Conservation (phyloP, 2,888 invertebrate species). For the Poecilus cupreus region DNA sequence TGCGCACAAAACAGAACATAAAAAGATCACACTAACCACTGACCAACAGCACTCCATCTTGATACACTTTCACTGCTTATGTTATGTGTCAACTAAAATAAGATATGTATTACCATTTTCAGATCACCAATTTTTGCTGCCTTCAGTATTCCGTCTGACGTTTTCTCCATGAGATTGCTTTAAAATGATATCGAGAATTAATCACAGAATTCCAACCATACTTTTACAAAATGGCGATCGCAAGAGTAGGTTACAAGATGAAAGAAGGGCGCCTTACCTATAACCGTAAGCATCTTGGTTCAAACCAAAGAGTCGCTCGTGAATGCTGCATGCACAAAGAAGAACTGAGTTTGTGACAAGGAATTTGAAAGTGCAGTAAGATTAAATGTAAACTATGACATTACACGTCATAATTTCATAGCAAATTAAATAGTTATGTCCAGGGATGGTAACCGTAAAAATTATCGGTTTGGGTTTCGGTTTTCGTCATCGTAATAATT, state of each 20-base stretch:
- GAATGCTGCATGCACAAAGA: conserved; percentile 84
- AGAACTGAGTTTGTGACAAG: background rate
- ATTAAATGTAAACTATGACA: background rate
- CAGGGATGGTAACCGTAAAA: no score
- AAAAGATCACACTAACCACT: background rate
- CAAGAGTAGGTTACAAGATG: background rate
- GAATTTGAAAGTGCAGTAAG: conserved; percentile 30
- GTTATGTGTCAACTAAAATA: conserved; percentile 17
- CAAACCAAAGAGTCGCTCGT: conserved; percentile 87
- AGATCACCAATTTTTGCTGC: conserved; percentile 90
- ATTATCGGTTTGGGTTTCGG: no score
- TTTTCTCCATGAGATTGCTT: conserved; percentile 88
- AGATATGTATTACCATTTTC: conserved; percentile 78
- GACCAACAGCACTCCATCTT: background rate
- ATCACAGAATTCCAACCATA: conserved; percentile 26
- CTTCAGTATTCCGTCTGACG: conserved; percentile 86
- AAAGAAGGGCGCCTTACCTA: conserved; percentile 74
- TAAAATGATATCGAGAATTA: conserved; percentile 68
- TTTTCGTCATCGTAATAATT: no score
- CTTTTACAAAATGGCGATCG: conserved; percentile 9
- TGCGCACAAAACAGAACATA: conserved; percentile 67
- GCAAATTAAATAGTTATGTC: no score
- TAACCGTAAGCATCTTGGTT: conserved; percentile 85
- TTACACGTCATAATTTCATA: no score
- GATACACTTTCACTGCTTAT: background rate